Conservation (phyloP, 1,140 invertebrate species). For the Drosophila kurseongensis region DNA sequence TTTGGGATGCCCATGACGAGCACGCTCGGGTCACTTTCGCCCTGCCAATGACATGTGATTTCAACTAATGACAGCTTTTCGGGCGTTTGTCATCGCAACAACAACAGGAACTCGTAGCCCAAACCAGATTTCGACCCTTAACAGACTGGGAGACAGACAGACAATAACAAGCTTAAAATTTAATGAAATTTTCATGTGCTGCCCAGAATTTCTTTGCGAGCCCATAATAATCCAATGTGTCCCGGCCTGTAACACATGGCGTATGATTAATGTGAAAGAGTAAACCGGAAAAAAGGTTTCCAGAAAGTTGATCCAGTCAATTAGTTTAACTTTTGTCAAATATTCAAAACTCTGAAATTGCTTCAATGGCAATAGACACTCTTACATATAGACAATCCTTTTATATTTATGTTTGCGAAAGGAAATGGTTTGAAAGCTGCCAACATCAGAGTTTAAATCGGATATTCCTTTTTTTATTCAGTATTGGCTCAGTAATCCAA, state of each 20-base stretch:
- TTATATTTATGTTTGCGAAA: conserved; percentile 5
- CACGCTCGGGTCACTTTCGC: conserved; percentile 56
- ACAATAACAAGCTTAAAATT: conserved; percentile 61
- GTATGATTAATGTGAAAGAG: conserved; percentile 71
- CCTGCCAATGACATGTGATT: conserved; percentile 78
- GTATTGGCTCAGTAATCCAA: conserved; percentile 1
- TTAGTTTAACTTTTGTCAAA: conserved; percentile 62
- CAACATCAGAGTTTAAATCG: conserved; percentile 22
- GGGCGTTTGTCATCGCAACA: conserved; percentile 42
- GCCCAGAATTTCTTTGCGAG: conserved; percentile 21
- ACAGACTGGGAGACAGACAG: conserved; percentile 9
- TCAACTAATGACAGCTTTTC: conserved; percentile 77
- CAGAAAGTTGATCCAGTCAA: conserved; percentile 41
- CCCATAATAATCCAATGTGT: conserved; percentile 24
- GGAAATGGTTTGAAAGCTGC: conserved; percentile 8
- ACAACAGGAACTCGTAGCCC: conserved; percentile 16
- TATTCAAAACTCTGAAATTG: conserved; percentile 49
- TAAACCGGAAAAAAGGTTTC: background rate
- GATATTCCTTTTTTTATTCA: conserved; percentile 7
- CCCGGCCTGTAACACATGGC: conserved; percentile 47
- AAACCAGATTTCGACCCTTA: conserved; percentile 12
- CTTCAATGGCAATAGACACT: conserved; percentile 4
- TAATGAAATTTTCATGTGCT: conserved; percentile 69
- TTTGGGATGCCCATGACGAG: conserved; percentile 25
- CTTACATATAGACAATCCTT: background rate